A percentile compares a stretch with the other conserved stretches of the same genome.
Conservation (phyloP, 2,113 vertebrate genomes). For the Chaetodon trifascialis region DNA sequence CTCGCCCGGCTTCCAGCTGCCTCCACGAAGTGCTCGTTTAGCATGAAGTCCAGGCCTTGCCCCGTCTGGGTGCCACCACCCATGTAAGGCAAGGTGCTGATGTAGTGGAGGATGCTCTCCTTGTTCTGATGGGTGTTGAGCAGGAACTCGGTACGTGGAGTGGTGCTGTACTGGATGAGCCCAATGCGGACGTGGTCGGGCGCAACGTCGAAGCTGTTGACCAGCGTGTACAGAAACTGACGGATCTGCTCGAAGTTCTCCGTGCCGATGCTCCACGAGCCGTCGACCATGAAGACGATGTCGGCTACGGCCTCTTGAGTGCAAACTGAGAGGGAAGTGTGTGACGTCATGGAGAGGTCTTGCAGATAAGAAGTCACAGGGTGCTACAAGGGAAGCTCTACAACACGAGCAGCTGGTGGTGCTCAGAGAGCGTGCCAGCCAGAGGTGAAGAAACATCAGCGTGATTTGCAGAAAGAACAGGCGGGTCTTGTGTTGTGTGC, state of each 20-base stretch:
- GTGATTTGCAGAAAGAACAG: background rate
- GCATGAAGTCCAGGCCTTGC: slow-evolving; percentile 88
- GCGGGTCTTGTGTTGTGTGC: background rate
- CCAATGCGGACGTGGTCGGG: slow-evolving; percentile 88
- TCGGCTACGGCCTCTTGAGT: slow-evolving; percentile 89
- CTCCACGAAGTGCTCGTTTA: slow-evolving; percentile 86
- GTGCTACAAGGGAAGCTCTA: background rate
- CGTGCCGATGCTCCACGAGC: slow-evolving; percentile 90
- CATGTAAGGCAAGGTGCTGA: slow-evolving; percentile 85
- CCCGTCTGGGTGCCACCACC: slow-evolving; percentile 88
- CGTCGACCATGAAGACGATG: slow-evolving; percentile 96
- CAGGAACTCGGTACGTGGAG: slow-evolving; percentile 89
- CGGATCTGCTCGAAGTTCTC: slow-evolving; percentile 90
- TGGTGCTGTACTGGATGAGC: slow-evolving; percentile 90
- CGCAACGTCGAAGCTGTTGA: slow-evolving; percentile 87
- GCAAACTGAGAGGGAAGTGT: slow-evolving; percentile 89
- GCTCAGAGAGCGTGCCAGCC: slow-evolving; percentile 1
- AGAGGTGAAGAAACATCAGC: slow-evolving; percentile 12
- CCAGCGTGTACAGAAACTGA: slow-evolving; percentile 89
- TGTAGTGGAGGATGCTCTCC: slow-evolving; percentile 84
- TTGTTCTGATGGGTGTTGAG: slow-evolving; percentile 86
- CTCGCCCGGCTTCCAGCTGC: slow-evolving; percentile 87
- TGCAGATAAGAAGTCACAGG: background rate
- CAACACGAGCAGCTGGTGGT: background rate
- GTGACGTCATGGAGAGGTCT: slow-evolving; percentile 11